These are phyloP conservation scores for Drosophila affinis DNA, from an alignment of 2,888 invertebrate species.

Conservation along the genomic window DNA sequence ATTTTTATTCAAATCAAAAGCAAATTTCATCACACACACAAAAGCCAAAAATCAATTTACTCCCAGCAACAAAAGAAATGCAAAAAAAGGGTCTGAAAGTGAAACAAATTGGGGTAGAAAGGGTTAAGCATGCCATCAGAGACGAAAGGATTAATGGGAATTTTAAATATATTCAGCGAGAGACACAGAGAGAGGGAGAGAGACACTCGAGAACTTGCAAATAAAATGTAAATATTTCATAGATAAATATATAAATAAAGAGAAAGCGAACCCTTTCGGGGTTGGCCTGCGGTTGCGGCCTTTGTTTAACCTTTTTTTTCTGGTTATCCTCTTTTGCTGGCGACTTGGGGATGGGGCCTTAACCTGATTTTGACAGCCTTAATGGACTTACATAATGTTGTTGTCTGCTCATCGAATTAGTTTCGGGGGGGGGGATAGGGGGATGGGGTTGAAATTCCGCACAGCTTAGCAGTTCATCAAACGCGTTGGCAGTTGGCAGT, in stretches of 20 bases:
- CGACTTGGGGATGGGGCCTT: background rate
- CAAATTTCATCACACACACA: conserved; percentile 43
- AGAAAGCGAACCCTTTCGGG: conserved; percentile 19
- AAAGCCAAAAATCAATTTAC: conserved; percentile 65
- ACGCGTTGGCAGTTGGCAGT: conserved; percentile 2
- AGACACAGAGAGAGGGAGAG: background rate
- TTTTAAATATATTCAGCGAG: conserved; percentile 60
- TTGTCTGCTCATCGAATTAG: conserved; percentile 39
- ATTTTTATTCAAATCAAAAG: conserved; percentile 62
- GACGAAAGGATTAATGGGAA: conserved; percentile 43
- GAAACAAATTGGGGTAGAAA: conserved; percentile 27
- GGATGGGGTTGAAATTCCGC: conserved; percentile 1
- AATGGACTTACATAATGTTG: conserved; percentile 53
- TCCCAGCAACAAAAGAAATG: background rate
- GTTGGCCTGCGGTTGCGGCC: conserved; percentile 32
- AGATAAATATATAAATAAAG: conserved; percentile 24
- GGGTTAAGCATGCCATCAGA: conserved; percentile 58
- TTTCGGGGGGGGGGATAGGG: background rate
- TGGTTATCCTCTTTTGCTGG: background rate
- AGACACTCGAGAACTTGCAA: conserved; percentile 57
- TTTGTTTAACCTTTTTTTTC: conserved; percentile 36
- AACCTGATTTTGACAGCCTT: conserved; percentile 56
- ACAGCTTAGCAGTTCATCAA: conserved; percentile 41
- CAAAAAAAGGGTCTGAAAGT: conserved; percentile 46
- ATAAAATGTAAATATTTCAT: conserved; percentile 68